These are phyloP conservation scores for Alitta virens DNA, from an alignment of 2,888 invertebrate genomes.

Conservation along the genomic window DNA sequence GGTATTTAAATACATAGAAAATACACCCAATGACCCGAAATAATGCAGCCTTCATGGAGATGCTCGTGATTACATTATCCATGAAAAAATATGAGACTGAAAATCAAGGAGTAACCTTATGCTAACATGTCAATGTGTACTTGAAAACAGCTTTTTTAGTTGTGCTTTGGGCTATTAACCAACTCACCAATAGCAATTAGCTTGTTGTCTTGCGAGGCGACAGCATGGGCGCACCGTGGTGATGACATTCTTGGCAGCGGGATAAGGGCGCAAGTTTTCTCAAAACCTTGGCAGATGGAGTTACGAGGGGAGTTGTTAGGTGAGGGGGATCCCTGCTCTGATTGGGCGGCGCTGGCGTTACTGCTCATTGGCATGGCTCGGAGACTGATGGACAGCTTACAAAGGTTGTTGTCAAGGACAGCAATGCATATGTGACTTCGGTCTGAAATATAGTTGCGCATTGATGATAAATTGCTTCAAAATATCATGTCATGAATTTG, in stretches of 20 bases:
- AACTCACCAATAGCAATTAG: conserved; percentile 75
- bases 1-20: no score
- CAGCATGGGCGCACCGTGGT: conserved; percentile 74
- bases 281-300: conserved; percentile 25
- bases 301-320: conserved; percentile 38
- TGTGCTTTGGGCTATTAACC: no score
- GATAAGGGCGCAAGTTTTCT: conserved; percentile 7
- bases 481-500: no score
- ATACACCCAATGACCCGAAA: no score
- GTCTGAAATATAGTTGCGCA: conserved; percentile 36
- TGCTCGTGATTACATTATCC: no score
- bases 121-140: no score
- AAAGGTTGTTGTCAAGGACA: conserved; percentile 65
- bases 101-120: no score
- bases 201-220: conserved; percentile 69
- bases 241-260: conserved; percentile 61
- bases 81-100: no score
- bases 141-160: no score
- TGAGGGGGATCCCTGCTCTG: conserved; percentile 38
- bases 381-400: conserved; percentile 62
- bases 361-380: conserved; percentile 21
- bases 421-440: conserved; percentile 63
- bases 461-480: no score
- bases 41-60: no score
- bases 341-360: conserved; percentile 13